Evolutionary conservation across 2,888 invertebrate genomes (phyloP).

Genomic region (Conchocele bisecta): DNA sequence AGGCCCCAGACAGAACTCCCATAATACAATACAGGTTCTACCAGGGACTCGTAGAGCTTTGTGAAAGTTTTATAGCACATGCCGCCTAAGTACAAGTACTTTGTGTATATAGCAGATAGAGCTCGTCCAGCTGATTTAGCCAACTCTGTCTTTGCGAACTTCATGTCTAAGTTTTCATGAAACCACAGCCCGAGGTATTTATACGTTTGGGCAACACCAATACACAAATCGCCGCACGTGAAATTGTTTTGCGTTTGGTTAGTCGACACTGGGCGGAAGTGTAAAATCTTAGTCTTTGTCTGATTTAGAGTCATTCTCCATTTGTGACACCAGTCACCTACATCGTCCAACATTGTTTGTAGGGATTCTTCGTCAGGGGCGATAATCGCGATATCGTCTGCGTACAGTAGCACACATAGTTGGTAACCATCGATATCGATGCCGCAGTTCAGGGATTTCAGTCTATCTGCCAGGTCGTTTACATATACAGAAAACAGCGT

Average conservation of each 20-base stretch:
- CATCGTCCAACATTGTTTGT: conserved; percentile 12
- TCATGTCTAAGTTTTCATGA: conserved; percentile 11
- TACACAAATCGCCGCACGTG: not conserved
- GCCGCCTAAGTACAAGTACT: conserved; percentile 12
- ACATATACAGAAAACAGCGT: not conserved
- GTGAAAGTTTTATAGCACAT: conserved; percentile 15
- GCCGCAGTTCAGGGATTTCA: not conserved
- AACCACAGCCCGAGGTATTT: conserved; percentile 41
- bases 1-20: conserved; percentile 22
- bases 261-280: not conserved
- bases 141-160: conserved; percentile 12
- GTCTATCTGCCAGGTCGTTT: not conserved
- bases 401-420: not conserved
- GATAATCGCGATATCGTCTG: conserved; percentile 3
- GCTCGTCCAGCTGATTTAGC: conserved; percentile 35
- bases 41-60: conserved; percentile 11
- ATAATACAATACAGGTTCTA: conserved; percentile 30
- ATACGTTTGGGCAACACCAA: conserved; percentile 5
- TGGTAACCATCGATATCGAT: not conserved
- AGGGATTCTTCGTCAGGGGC: not conserved
- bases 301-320: conserved; percentile 26
- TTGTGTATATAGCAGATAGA: conserved; percentile 11
- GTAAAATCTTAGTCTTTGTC: conserved; percentile 9
- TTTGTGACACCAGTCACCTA: conserved; percentile 13
- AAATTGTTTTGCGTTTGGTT: not conserved